Percentiles rank a stretch among this genome's conserved stretches.
Evolutionary conservation across 2,113 vertebrate species (phyloP).

Genomic region (Nanorana parkeri): DNA sequence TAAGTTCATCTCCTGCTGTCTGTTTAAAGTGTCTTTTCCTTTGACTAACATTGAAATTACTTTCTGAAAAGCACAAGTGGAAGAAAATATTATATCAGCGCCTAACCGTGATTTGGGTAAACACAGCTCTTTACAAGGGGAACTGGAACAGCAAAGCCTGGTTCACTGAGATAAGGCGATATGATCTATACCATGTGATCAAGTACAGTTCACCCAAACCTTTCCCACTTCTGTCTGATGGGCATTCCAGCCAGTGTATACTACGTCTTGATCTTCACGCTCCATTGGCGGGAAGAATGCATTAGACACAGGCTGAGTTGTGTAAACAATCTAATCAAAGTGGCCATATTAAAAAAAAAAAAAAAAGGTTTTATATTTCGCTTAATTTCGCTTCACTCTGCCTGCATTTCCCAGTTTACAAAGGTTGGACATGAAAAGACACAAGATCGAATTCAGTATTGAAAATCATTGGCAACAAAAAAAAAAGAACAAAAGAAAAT

Average conservation of each 20-base stretch:
- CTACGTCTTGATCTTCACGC: constrained; percentile 9
- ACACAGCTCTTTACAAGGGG: constrained; percentile 27
- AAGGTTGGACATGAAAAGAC: too few species aligned
- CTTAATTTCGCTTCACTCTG: too few species aligned
- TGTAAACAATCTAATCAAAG: constrained; percentile 2
- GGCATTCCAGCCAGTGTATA: not conserved
- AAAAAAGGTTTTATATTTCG: too few species aligned
- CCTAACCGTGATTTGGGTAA: constrained; percentile 10
- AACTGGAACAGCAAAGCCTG: constrained; percentile 9
- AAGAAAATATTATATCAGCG: not conserved
- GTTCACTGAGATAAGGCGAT: constrained; percentile 27
- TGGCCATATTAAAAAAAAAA: too few species aligned
- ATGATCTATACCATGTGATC: constrained; percentile 20
- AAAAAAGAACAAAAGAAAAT: too few species aligned
- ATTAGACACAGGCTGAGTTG: constrained; percentile 6
- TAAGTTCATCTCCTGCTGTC: too few species aligned
- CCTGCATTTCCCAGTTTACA: too few species aligned
- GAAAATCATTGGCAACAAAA: too few species aligned
- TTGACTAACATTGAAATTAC: too few species aligned
- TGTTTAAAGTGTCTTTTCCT: too few species aligned
- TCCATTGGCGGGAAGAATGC: constrained; percentile 13
- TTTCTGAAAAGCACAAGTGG: too few species aligned
- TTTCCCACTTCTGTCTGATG: not conserved
- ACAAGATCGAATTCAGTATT: too few species aligned
- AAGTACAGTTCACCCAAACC: constrained; percentile 1